phyloP scores from a whole-genome alignment of 2,888 invertebrate species.

The Acleris laterana region DNA sequence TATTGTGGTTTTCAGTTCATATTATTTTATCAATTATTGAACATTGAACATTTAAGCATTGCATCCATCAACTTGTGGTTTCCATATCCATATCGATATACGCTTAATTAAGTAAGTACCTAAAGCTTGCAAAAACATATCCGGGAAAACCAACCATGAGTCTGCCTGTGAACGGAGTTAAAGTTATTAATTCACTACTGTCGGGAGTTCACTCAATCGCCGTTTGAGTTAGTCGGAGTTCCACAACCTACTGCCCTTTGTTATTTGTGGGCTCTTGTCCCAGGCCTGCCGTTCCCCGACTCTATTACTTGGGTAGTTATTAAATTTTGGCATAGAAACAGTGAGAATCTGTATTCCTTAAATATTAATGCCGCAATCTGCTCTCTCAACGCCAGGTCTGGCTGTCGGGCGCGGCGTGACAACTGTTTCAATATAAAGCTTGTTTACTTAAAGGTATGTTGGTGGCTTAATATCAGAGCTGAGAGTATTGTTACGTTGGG shows the following conservation, averaged over 20 bases:
- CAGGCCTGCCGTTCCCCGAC: slow-evolving; percentile 20
- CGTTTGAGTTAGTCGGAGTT: slow-evolving; percentile 51
- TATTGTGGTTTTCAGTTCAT: not conserved
- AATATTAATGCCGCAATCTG: slow-evolving; percentile 10
- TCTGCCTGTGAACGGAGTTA: slow-evolving; percentile 41
- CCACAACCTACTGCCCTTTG: slow-evolving; percentile 47
- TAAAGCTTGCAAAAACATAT: slow-evolving; percentile 11
- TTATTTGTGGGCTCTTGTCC: slow-evolving; percentile 49
- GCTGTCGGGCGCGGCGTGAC: not conserved
- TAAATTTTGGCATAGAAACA: slow-evolving; percentile 7
- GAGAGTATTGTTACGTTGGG: too few relatives aligned
- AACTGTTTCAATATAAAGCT: slow-evolving; percentile 1
- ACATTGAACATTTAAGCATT: too few relatives aligned
- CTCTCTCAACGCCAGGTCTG: not conserved
- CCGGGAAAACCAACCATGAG: slow-evolving; percentile 18
- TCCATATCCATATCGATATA: not conserved
- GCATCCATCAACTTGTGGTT: too few relatives aligned
- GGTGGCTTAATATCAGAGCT: too few relatives aligned
- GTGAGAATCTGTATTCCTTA: not conserved
- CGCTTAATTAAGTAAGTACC: not conserved
- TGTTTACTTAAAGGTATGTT: too few relatives aligned
- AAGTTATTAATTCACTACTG: slow-evolving; percentile 47
- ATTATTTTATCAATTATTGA: not conserved
- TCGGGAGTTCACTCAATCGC: slow-evolving; percentile 47
- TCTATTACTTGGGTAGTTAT: slow-evolving; percentile 13